phyloP scores from a whole-genome alignment of 2,113 vertebrate species.

The Suricata suricatta region DNA sequence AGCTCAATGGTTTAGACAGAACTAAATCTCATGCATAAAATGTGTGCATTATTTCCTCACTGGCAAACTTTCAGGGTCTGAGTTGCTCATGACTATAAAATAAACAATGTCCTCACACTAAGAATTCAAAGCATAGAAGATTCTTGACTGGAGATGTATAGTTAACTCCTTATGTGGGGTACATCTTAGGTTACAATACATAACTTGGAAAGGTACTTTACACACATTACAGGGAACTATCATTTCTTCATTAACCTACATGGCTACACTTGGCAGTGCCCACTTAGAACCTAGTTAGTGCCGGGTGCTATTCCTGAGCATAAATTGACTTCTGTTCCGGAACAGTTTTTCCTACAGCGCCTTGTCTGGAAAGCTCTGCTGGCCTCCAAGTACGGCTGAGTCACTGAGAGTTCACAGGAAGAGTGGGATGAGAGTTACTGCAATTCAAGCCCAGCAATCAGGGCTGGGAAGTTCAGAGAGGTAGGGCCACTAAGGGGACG shows the following conservation, averaged over 20 bases:
- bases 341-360: slow-evolving; percentile 36
- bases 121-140: not conserved
- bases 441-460: not conserved
- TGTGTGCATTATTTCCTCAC: not conserved
- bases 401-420: slow-evolving; percentile 65
- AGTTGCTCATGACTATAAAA: not conserved
- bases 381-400: slow-evolving; percentile 56
- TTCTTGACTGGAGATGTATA: not conserved
- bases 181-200: not conserved
- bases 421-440: slow-evolving; percentile 6
- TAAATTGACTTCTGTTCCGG: slow-evolving; percentile 48
- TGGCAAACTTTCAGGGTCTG: not conserved
- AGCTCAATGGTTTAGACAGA: not conserved
- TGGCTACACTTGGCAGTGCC: not conserved
- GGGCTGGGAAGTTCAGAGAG: not conserved
- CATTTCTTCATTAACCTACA: not conserved
- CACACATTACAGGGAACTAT: not conserved
- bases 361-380: slow-evolving; percentile 59
- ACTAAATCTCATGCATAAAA: not conserved
- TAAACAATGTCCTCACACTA: not conserved
- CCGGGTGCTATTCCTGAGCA: slow-evolving; percentile 36
- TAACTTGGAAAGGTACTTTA: not conserved
- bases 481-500: not conserved
- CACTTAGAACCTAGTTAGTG: not conserved
- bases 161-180: not conserved